Base-by-base conservation (phyloP, 2,888 invertebrate genomes). In the Scaeva pyrastri region DNA sequence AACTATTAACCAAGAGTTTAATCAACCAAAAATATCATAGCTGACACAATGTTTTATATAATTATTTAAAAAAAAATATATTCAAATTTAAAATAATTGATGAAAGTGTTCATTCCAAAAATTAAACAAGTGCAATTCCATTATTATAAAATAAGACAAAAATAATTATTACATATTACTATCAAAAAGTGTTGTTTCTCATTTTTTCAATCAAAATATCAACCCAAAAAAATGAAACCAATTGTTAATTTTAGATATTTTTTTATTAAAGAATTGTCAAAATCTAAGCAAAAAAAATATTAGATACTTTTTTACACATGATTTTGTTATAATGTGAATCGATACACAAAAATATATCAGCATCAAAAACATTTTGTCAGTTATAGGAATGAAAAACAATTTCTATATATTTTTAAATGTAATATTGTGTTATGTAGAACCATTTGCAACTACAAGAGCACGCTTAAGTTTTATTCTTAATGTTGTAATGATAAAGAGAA, bases 281-380 rank as follows among this genome's bases (percentile, higher is more conserved):
- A 26, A 52, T 52, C 23, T n/a, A 36, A 21, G 10, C 31, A 74
- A 76, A 56, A 16, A 39, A 56, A 60, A 23, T 41, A 71, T 26
- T 58, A 60, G 71, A 31, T 21, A 41, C 52, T 45, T 71, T 80
- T 74, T 74, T 60, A 77, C 72, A 64, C 8, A n/a, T 14, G 10
- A 23, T 52, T 58, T 77, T 75, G 41, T 80, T 11, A 60, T 52
- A 72, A 80, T 80, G 75, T 87, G 55, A 88, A 80, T 60, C 39
- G 48, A 43, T 70, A 75, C 48, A 74, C 36, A 80, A 31, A 62
- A 60, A 81, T 45, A 52, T 89, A 91, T 91, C 90, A 91, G 91
- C 92, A 92, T 91, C 92, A 93, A 93, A 93, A 93, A 92, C 93
- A 93, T 93, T 93, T 93, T 93, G 93, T 93, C 93, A 93, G 93